Evolutionary conservation across 1,140 invertebrate species (phyloP).

Genomic region (Aphelenchoides fujianensis): DNA sequence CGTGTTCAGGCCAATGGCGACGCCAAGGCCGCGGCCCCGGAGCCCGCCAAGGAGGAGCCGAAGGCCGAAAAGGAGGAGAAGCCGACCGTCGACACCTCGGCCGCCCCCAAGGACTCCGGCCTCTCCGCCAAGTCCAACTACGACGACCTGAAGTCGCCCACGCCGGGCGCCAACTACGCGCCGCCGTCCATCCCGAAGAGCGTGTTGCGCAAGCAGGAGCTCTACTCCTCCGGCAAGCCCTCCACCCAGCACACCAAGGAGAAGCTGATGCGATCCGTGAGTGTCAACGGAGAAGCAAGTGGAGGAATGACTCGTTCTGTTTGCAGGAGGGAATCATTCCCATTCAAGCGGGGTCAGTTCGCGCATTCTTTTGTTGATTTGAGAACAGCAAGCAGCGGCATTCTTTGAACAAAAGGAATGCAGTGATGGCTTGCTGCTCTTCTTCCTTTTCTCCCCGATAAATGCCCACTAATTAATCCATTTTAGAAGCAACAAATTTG

Average conservation of each 20-base stretch:
- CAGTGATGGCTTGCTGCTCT: no score
- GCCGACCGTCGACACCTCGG: not conserved
- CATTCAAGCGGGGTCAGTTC: slow-evolving; percentile 62
- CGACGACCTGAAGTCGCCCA: slow-evolving; percentile 26
- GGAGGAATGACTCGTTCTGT: slow-evolving; percentile 5
- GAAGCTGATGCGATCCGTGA: slow-evolving; percentile 57
- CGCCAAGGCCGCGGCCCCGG: slow-evolving; percentile 15
- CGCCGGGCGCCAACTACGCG: slow-evolving; percentile 22
- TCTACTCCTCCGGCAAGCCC: slow-evolving; percentile 57
- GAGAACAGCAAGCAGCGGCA: no score
- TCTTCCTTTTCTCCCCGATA: no score
- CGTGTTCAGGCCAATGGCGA: slow-evolving; percentile 16
- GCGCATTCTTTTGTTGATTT: no score
- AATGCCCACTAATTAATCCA: no score
- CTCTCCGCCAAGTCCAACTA: not conserved
- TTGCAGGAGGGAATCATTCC: slow-evolving; percentile 55
- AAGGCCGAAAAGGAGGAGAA: slow-evolving; percentile 7
- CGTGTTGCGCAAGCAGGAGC: slow-evolving; percentile 40
- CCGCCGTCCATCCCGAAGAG: slow-evolving; percentile 29
- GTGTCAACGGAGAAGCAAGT: not conserved
- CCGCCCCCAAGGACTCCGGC: not conserved
- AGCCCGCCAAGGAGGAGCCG: slow-evolving; percentile 1
- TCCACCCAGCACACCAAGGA: slow-evolving; percentile 51
- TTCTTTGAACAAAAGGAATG: no score
- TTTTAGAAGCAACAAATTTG: slow-evolving; percentile 61